Base-by-base conservation (phyloP, 2,113 vertebrate species). In the Machaerirhynchus nigripectus region DNA sequence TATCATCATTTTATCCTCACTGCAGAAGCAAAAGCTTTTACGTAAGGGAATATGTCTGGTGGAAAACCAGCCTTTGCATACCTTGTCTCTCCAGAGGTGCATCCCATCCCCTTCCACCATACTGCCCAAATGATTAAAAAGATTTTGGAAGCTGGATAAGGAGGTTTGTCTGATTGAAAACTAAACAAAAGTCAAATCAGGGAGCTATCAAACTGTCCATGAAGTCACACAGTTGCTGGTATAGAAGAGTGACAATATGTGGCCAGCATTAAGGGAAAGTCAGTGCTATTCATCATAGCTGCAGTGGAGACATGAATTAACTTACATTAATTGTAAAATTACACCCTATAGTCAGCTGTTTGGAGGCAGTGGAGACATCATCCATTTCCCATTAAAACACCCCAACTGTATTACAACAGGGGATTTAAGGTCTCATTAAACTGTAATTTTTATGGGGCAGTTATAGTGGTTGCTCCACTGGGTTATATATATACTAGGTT, bases 401-500 rank as follows among this genome's bases (percentile, higher is more conserved):
- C 8, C 39, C 18, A 53, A 21, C 20, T 80, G 5, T 64, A 86
- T 61, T 37, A 55, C 50, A 74, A 42, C 4, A 55, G 7, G 15
- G 31, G 24, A 79, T 70, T 78, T 64, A 88, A 76, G 11, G 14
- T 7, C 33, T 87, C 35, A 26, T 78, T 81, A 70, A 63, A 4
- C 13, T 15, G 9, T 46, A 46, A 42, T 70, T 84, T 42, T 65
- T 53, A 55, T 40, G 30, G n/a, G 40, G 5, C 18, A 57, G 33
- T 19, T 60, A 86, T 60, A 86, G 11, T 56, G 18, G 15, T 31
- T 69, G 14, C 24, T 53, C n/a, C 77, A 47, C n/a, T n/a, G n/a
- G n/a, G n/a, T n/a, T n/a, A n/a, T n/a, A n/a, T n/a, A n/a, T n/a
- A 47, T 10, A 39, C 4, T 33, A 7, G 1, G 1, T 0, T 4